Conservation (phyloP, 2,797 vertebrate genomes). For the Tenualosa ilisha region DNA sequence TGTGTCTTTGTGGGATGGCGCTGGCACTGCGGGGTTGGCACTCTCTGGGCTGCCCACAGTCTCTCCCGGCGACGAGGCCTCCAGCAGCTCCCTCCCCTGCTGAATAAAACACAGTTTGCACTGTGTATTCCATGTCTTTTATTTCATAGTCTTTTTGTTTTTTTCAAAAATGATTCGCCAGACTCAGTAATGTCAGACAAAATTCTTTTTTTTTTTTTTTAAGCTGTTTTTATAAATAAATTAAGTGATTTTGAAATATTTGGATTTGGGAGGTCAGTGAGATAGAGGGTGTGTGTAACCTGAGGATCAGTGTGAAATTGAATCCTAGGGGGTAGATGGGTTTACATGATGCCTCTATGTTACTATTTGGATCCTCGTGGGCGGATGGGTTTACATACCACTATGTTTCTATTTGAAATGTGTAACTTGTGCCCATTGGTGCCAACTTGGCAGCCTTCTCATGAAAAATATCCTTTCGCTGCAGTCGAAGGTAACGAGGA, state of each 20-base stretch:
- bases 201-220: neutral
- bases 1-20: conserved; percentile 96
- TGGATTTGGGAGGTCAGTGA: neutral
- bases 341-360: neutral
- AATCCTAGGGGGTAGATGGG: neutral
- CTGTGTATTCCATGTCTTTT: too few species aligned
- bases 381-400: neutral
- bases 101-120: neutral
- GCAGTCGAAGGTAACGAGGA: too few species aligned
- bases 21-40: conserved; percentile 57
- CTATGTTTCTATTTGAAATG: neutral
- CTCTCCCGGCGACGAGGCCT: neutral
- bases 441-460: neutral
- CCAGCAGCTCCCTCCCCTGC: neutral
- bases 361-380: neutral
- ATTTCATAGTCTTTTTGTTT: neutral
- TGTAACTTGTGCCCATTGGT: neutral
- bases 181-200: too few species aligned
- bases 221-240: neutral
- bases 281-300: neutral
- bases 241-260: neutral
- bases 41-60: neutral
- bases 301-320: neutral
- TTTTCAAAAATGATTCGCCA: neutral
- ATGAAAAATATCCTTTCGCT: neutral